These are phyloP conservation scores for Thamnophis sirtalis DNA, from an alignment of 2,113 vertebrate genomes.

Conservation along the genomic window DNA sequence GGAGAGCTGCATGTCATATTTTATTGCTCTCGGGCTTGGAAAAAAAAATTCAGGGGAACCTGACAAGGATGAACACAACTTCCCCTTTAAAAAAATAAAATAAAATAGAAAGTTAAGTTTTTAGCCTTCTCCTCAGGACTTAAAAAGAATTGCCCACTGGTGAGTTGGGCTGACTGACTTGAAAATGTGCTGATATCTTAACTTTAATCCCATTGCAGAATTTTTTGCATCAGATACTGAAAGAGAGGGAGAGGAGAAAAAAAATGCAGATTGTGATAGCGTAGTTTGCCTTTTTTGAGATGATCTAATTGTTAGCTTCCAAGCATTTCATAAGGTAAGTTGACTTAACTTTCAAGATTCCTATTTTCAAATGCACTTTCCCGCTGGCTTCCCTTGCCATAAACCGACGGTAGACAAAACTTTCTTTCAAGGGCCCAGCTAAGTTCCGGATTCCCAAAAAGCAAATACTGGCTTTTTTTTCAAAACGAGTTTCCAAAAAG, in stretches of 20 bases:
- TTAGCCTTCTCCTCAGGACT: neutral
- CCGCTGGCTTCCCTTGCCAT: neutral
- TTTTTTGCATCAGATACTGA: neutral
- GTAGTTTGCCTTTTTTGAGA: neutral
- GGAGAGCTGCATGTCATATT: neutral
- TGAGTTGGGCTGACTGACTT: neutral
- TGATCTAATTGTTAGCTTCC: neutral
- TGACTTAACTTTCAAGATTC: neutral
- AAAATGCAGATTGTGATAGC: neutral
- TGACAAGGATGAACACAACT: neutral
- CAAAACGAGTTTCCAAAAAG: neutral
- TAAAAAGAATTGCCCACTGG: neutral
- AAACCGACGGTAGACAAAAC: neutral
- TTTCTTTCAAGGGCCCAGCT: neutral
- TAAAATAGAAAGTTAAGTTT: neutral
- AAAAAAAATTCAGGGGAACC: neutral
- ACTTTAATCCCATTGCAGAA: neutral
- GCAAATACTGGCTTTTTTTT: neutral
- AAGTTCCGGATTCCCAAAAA: neutral
- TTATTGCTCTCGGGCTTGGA: neutral
- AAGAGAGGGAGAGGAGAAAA: neutral
- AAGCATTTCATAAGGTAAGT: neutral
- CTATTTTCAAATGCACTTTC: neutral
- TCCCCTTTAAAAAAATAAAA: neutral
- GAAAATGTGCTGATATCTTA: neutral